Evolutionary conservation across 2,113 vertebrate species (phyloP), one percentile per base, ranked within the genome.

Genomic region (Mobula birostris): DNA sequence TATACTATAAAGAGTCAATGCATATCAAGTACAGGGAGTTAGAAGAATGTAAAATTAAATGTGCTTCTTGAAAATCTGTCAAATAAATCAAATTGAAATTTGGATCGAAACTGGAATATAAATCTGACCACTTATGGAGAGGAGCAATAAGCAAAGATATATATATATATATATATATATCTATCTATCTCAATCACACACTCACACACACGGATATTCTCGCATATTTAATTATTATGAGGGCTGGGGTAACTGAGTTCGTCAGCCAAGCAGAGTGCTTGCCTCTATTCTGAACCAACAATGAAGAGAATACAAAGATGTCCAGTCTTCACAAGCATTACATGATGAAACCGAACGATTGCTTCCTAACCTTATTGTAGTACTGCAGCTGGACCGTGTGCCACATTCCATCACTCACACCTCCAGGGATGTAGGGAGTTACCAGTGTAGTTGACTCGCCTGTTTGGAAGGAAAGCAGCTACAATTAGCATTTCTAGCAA

Each of bases 321-420:
- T 27, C 21, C 83, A 61, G 24, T 12, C 24, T 29, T 56, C 17
- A 40, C 19, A 40, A 83, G 27, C 24, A 61, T 90, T 68, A 15
- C 6, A 15, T 68, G 63, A 4, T 29, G 61, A 19, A 63, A 32
- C 6, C 32, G 85, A 90, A 66, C 15, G 6, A 68, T 66, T n/a
- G 24, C 48, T 40, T 74, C 36, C 96, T 32, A 94, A 98, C 98
- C 98, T 98, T 98, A 95, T 99, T 99, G 96, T 98, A 99, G 95
- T 99, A 99, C 94, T 98, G 97, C 48, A 99, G 96, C 70, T 98
- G 98, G 11, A 98, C 98, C 0, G 96, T 96, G 94, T 99, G 98
- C 98, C 98, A 99, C 96, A 98, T 98, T 72, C 98, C 98, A 0
- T 99, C 98, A 0, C 98, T 99, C 95, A 99, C 98, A 0, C 98